These are phyloP conservation scores for Aphaenogaster ashmeadi DNA, from an alignment of 1,140 invertebrate genomes.

Conservation along the genomic window DNA sequence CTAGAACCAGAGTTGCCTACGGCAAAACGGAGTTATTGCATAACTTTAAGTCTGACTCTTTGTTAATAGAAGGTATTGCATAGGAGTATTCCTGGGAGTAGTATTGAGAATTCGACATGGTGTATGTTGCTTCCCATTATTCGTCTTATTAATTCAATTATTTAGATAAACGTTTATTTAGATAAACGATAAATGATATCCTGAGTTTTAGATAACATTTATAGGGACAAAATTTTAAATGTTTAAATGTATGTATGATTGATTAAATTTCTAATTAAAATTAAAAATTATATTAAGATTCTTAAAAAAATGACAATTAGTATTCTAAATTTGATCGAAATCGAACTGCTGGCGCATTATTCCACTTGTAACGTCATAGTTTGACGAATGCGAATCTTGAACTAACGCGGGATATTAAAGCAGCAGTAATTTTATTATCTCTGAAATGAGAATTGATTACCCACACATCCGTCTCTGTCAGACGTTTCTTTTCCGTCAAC, in stretches of 20 bases:
- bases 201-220: not conserved
- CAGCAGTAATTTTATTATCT: slow-evolving; percentile 49
- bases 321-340: not conserved
- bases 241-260: not conserved
- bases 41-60: slow-evolving; percentile 40
- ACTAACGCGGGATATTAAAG: slow-evolving; percentile 24
- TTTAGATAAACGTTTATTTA: not conserved
- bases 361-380: slow-evolving; percentile 20
- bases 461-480: slow-evolving; percentile 53
- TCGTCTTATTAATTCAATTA: not conserved
- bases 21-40: slow-evolving; percentile 43
- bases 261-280: not conserved
- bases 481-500: slow-evolving; percentile 36
- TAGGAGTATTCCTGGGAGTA: not conserved
- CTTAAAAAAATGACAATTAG: not conserved
- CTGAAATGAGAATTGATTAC: slow-evolving; percentile 55
- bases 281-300: not conserved
- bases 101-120: not conserved
- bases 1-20: slow-evolving; percentile 25
- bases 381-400: slow-evolving; percentile 53
- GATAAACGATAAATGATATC: not conserved
- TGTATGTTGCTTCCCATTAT: not conserved
- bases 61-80: slow-evolving; percentile 18
- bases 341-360: not conserved
- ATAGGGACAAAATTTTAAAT: not conserved